These are phyloP conservation scores for Urocolius indicus DNA, from an alignment of 2,113 vertebrate genomes.

Conservation along the genomic window DNA sequence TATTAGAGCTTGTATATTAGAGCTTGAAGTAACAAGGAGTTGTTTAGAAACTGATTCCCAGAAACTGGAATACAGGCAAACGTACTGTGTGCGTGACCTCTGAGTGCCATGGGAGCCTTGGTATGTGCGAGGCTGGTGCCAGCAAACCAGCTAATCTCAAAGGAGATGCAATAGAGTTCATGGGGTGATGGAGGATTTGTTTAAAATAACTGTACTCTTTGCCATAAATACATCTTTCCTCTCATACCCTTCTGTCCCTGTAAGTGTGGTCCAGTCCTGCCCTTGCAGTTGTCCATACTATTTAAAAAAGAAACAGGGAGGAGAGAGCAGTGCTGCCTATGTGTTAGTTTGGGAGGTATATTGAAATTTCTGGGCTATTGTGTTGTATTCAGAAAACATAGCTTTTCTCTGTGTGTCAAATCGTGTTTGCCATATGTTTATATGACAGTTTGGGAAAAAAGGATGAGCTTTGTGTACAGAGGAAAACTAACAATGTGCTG, in stretches of 20 bases:
- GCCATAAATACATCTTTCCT: not conserved
- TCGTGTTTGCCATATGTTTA: not conserved
- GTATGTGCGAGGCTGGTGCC: constrained; percentile 8
- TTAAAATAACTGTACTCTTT: constrained; percentile 9
- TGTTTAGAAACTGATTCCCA: constrained; percentile 63
- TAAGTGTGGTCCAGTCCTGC: not conserved
- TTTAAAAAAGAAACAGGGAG: not conserved
- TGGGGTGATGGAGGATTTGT: not conserved
- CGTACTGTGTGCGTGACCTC: not conserved
- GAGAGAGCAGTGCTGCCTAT: not conserved
- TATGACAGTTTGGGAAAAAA: not conserved
- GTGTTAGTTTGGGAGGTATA: not conserved
- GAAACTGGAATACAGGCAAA: constrained; percentile 51
- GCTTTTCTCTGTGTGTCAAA: not conserved
- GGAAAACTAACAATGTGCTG: not conserved
- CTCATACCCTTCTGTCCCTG: not conserved
- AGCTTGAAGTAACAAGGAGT: constrained; percentile 1
- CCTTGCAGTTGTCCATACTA: not conserved
- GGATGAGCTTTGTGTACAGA: not conserved
- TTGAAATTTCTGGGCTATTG: not conserved
- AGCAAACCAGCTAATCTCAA: not conserved
- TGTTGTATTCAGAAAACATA: not conserved
- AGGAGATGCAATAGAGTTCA: not conserved
- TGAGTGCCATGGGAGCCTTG: constrained; percentile 33
- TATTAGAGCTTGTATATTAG: not conserved